Conservation (phyloP, 2,888 invertebrate genomes). For the Drosophila recens region DNA sequence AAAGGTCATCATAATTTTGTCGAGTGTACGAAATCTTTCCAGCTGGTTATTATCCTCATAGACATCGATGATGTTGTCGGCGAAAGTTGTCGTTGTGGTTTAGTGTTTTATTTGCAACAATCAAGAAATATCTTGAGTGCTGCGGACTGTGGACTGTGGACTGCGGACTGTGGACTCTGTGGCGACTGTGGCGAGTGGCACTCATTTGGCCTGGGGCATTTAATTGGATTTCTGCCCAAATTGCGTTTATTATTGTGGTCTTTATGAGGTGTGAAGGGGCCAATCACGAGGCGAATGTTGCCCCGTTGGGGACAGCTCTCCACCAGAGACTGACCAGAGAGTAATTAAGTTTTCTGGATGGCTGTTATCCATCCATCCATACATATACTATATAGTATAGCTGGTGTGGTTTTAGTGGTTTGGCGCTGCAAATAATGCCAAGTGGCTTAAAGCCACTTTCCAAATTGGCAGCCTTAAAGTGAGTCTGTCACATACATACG, state of each 20-base stretch:
- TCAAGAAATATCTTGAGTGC: constrained; percentile 29
- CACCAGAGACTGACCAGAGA: constrained; percentile 50
- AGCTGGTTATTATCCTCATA: constrained; percentile 67
- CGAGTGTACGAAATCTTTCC: constrained; percentile 18
- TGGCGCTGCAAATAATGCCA: constrained; percentile 24
- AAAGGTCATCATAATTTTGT: not conserved
- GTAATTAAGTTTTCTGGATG: constrained; percentile 72
- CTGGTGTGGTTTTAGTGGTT: constrained; percentile 29
- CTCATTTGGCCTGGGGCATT: constrained; percentile 58
- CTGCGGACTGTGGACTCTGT: constrained; percentile 7
- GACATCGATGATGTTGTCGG: constrained; percentile 73
- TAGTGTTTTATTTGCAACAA: constrained; percentile 38
- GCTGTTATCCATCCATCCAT: constrained; percentile 16
- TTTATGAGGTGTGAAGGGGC: constrained; percentile 78
- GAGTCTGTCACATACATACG: too few species aligned
- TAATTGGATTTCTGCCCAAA: constrained; percentile 80
- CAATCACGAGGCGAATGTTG: constrained; percentile 54
- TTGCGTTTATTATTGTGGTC: constrained; percentile 77
- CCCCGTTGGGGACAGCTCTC: constrained; percentile 12
- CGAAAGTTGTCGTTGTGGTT: constrained; percentile 62
- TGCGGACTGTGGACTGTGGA: constrained; percentile 4
- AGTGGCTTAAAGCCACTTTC: constrained; percentile 32
- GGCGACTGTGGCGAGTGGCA: constrained; percentile 9
- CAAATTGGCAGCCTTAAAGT: constrained; percentile 34
- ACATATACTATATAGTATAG: not conserved